phyloP scores from a whole-genome alignment of 2,888 invertebrate species.

The Drosophila trichaetosa region DNA sequence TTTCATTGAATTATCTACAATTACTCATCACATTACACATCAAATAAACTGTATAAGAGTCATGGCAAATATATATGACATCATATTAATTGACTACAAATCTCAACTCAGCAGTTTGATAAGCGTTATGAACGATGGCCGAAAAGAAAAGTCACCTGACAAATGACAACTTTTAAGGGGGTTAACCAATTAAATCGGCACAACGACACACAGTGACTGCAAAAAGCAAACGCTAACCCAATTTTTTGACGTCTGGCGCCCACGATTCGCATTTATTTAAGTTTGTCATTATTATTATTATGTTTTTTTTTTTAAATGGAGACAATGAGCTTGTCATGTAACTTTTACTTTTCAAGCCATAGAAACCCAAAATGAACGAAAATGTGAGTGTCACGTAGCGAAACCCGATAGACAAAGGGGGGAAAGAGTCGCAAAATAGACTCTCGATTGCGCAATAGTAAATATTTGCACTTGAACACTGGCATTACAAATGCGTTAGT shows the following conservation, averaged over 20 bases:
- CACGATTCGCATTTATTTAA: conserved; percentile 16
- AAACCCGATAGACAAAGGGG: conserved; percentile 28
- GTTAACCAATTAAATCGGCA: conserved; percentile 20
- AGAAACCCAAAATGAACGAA: conserved; percentile 29
- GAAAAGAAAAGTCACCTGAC: not conserved
- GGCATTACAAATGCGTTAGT: conserved; percentile 53
- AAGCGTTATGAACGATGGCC: conserved; percentile 25
- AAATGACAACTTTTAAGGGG: not conserved
- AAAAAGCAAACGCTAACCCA: conserved; percentile 16
- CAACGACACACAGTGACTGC: conserved; percentile 11
- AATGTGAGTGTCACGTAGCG: conserved; percentile 62
- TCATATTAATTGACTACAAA: conserved; percentile 43
- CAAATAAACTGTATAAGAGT: conserved; percentile 6
- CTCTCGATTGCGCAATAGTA: conserved; percentile 63
- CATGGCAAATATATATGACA: conserved; percentile 28
- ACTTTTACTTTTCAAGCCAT: conserved; percentile 72
- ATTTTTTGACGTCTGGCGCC: conserved; percentile 30
- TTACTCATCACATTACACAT: not conserved
- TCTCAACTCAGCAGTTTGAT: conserved; percentile 33
- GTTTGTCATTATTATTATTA: not conserved
- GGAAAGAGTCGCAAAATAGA: conserved; percentile 17
- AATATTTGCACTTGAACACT: conserved; percentile 65
- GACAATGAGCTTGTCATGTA: conserved; percentile 68
- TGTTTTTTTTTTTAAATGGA: conserved; percentile 30
- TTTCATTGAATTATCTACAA: not conserved